These are phyloP conservation scores for Porites rus DNA, from an alignment of 92 coral and sea anemone genomes.

Conservation along the genomic window DNA sequence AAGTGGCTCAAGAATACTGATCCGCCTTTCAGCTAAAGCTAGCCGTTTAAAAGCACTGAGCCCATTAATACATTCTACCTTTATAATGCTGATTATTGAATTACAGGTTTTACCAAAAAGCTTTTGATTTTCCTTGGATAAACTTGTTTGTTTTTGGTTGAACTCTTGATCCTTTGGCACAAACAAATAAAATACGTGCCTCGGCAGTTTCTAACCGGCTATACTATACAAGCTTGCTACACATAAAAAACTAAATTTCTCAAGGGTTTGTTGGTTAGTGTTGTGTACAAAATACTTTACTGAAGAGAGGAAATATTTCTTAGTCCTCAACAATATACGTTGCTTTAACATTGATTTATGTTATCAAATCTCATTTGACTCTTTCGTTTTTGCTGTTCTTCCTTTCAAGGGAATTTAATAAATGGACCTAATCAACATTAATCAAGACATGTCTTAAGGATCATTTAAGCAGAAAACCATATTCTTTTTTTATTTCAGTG, in stretches of 20 bases:
- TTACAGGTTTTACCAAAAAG: conserved; percentile 24
- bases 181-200: conserved; percentile 14
- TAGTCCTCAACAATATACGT: too few species aligned
- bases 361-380: too few species aligned
- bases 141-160: conserved; percentile 21
- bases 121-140: conserved; percentile 21
- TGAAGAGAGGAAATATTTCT: too few species aligned
- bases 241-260: neutral
- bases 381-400: neutral
- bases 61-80: conserved; percentile 19
- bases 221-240: neutral
- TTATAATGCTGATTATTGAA: conserved; percentile 22
- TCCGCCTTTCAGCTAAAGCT: neutral
- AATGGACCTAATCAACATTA: neutral
- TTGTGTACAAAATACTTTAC: neutral
- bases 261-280: neutral
- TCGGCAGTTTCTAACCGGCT: neutral
- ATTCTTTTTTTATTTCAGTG: neutral
- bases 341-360: neutral
- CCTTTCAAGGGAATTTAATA: neutral
- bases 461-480: neutral
- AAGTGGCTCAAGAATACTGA: neutral
- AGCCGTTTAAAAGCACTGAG: neutral
- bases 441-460: too few species aligned
- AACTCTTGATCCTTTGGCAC: conserved; percentile 32